Base-by-base conservation (phyloP, 2,888 invertebrate species). In the Trypoxylon attenuatum region DNA sequence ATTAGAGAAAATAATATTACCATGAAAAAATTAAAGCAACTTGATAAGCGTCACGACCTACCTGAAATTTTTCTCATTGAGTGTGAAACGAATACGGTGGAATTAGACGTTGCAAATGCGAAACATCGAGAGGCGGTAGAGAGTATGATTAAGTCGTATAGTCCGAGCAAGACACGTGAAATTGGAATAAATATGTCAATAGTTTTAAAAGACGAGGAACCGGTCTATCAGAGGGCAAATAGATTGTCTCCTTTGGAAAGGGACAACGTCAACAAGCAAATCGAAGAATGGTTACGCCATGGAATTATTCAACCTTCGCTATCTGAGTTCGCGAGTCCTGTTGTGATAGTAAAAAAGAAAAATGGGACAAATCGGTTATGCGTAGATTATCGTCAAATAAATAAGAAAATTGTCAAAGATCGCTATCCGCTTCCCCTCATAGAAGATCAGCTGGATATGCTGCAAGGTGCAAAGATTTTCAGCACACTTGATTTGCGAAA, bases 151-250 rank as follows among this genome's bases (percentile, higher is more conserved):
- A 5, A 55, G 1, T 4, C 23, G 10, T 71, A 62, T 45, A 33
- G 55, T 15, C 52, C 65, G 0, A 52, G 21, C 0, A 38, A 61
- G 49, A 39, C 25, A 5, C 53, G 54, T 18, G 54, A 62, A 2
- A 51, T 59, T 1, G 49, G 49, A 0, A 53, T 78, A 18, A 61
- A 77, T 41, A 82, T 81, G 73, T 64, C 55, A 39, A 77, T 79
- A 46, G 52, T 82, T 21, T 47, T 83, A 5, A 61, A 45, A 15
- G 50, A 61, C 5, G 46, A 57, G 0, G 56, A 52, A 39, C 54
- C 58, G 1, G 38, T 66, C 1, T 61, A 16, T 38, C 53, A 66
- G 10, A 42, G 46, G 8, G 19, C 58, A 19, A 22, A 50, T 2
- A 27, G 57, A 6, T 29, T 66, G 13, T 45, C 57, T 1, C 25